A percentile compares a stretch with the other conserved stretches of the same genome.
These are phyloP conservation scores for Thermophis baileyi DNA, from an alignment of 2,113 vertebrate genomes.

Conservation along the genomic window DNA sequence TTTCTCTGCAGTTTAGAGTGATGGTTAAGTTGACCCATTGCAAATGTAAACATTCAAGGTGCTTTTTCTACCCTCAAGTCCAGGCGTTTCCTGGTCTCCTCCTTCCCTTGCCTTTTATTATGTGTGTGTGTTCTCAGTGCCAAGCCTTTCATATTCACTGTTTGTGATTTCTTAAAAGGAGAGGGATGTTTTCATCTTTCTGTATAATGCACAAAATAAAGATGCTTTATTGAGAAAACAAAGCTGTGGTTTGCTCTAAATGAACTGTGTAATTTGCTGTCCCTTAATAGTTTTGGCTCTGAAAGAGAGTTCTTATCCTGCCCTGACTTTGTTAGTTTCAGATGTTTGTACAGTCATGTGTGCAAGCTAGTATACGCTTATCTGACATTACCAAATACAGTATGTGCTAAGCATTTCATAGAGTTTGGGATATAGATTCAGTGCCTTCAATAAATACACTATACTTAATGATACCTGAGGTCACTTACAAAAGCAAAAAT, in stretches of 20 bases:
- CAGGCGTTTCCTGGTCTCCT: conserved; percentile 21
- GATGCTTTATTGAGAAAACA: conserved; percentile 68
- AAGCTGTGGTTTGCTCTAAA: not conserved
- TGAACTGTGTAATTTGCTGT: conserved; percentile 19
- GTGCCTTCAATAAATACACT: accelerated
- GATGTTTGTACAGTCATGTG: conserved; percentile 8
- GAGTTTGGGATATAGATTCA: not conserved
- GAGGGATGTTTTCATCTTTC: conserved; percentile 54
- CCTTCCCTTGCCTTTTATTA: conserved; percentile 49
- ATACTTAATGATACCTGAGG: not conserved
- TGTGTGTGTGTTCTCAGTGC: conserved; percentile 60
- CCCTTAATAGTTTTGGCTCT: not conserved
- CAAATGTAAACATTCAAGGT: not conserved
- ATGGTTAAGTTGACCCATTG: conserved; percentile 33
- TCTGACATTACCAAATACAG: conserved; percentile 36
- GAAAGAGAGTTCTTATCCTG: conserved; percentile 16
- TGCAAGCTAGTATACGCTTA: conserved; percentile 28
- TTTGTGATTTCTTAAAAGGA: conserved; percentile 67
- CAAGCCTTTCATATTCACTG: conserved; percentile 57
- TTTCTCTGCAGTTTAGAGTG: conserved; percentile 42
- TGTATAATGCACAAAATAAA: conserved; percentile 79
- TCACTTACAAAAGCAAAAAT: not conserved
- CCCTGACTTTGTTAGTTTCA: not conserved
- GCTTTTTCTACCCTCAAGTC: conserved; percentile 33
- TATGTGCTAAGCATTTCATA: conserved; percentile 41